A percentile compares a stretch with the other conserved stretches of the same genome.
Evolutionary conservation across 2,888 invertebrate genomes (phyloP).

Genomic region (Temnothorax unifasciatus): DNA sequence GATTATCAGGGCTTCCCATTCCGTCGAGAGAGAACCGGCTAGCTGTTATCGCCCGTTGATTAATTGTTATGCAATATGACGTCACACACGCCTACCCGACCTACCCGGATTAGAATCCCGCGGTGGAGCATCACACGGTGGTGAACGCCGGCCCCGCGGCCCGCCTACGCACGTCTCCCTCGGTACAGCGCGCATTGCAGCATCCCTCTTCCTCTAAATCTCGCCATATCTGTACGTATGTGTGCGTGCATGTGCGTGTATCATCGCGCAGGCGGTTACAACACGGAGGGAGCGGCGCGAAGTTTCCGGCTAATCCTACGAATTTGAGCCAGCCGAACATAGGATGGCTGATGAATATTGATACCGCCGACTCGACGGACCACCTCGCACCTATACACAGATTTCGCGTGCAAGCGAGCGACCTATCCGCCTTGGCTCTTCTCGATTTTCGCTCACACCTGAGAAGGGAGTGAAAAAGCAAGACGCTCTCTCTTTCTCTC

Average conservation of each 20-base stretch:
- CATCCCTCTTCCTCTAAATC: constrained; percentile 52
- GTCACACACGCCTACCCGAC: constrained; percentile 81
- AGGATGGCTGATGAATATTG: constrained; percentile 86
- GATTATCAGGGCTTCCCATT: constrained; percentile 86
- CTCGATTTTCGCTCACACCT: constrained; percentile 61
- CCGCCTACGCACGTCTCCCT: constrained; percentile 46
- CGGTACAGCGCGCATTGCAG: background rate
- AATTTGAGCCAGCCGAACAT: constrained; percentile 85
- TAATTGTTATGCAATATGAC: constrained; percentile 87
- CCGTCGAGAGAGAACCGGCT: constrained; percentile 80
- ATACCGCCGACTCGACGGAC: constrained; percentile 78
- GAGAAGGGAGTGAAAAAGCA: constrained; percentile 75
- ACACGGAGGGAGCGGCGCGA: constrained; percentile 79
- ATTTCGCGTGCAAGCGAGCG: constrained; percentile 29
- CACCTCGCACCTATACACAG: constrained; percentile 55
- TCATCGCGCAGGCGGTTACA: constrained; percentile 63
- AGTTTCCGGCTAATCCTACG: constrained; percentile 85
- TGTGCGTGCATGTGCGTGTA: background rate
- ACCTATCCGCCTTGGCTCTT: constrained; percentile 37
- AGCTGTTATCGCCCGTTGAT: constrained; percentile 86
- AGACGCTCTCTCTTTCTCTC: constrained; percentile 69
- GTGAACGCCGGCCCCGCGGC: constrained; percentile 66
- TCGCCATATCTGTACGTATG: background rate
- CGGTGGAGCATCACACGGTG: constrained; percentile 74
- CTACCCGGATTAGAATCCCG: constrained; percentile 84